Evolutionary conservation across 2,888 invertebrate species (phyloP).

Genomic region (Nesidiocoris tenuis): DNA sequence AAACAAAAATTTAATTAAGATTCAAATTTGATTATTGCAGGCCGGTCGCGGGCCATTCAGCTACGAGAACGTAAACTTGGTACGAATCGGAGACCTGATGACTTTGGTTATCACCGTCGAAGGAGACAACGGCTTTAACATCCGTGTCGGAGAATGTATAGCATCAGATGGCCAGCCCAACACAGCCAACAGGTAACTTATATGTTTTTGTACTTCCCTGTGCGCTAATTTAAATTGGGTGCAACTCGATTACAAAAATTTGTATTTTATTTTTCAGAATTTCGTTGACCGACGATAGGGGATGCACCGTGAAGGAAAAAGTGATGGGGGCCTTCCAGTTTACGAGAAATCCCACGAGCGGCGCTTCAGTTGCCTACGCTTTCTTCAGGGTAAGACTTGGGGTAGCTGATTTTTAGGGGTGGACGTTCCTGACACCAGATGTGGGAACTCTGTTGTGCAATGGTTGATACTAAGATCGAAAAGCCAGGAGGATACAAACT

Average conservation of each 20-base stretch:
- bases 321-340: conserved; percentile 79
- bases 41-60: conserved; percentile 75
- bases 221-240: too few species aligned
- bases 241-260: too few species aligned
- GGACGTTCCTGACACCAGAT: too few species aligned
- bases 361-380: conserved; percentile 73
- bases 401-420: too few species aligned
- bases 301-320: conserved; percentile 76
- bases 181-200: conserved; percentile 54
- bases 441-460: too few species aligned
- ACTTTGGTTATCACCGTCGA: conserved; percentile 76
- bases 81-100: conserved; percentile 80
- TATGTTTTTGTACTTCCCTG: too few species aligned
- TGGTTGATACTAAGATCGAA: too few species aligned
- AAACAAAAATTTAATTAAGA: too few species aligned
- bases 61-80: conserved; percentile 70
- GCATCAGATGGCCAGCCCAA: conserved; percentile 65
- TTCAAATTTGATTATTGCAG: conserved; percentile 50
- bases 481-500: too few species aligned
- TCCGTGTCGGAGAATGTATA: conserved; percentile 71
- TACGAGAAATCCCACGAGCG: conserved; percentile 70
- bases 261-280: conserved; percentile 60
- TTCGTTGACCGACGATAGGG: conserved; percentile 70
- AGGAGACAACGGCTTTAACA: conserved; percentile 76
- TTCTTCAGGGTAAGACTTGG: conserved; percentile 63